These are phyloP conservation scores for Cloeon dipterum DNA, from an alignment of 2,888 invertebrate genomes.

Conservation along the genomic window DNA sequence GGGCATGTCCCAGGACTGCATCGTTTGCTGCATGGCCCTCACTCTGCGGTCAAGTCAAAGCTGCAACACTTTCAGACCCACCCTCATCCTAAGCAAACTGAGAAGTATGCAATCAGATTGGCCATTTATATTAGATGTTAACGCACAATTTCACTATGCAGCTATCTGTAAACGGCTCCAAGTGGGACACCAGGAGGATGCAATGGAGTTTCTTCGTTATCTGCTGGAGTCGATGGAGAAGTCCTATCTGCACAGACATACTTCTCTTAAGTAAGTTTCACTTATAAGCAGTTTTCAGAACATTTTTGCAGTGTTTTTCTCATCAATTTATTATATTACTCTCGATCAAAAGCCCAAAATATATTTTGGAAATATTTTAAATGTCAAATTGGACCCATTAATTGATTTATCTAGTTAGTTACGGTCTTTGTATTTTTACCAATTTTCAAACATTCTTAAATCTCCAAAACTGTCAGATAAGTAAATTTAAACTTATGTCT, in stretches of 20 bases:
- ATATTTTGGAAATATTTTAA: too few relatives aligned
- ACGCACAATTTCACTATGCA: slow-evolving; percentile 10
- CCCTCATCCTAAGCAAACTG: slow-evolving; percentile 59
- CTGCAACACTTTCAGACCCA: slow-evolving; percentile 42
- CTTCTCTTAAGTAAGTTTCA: slow-evolving; percentile 29
- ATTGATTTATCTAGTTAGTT: too few relatives aligned
- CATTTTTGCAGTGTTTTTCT: too few relatives aligned
- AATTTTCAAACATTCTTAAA: too few relatives aligned
- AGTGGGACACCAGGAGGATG: slow-evolving; percentile 88
- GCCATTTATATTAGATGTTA: slow-evolving; percentile 2
- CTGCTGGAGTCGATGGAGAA: slow-evolving; percentile 89
- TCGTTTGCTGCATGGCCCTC: slow-evolving; percentile 66
- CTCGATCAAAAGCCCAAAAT: too few relatives aligned
- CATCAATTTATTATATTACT: too few relatives aligned
- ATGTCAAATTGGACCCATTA: too few relatives aligned
- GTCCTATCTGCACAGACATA: slow-evolving; percentile 52
- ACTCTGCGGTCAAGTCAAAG: slow-evolving; percentile 32
- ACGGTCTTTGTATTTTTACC: too few relatives aligned
- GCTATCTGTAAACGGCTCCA: slow-evolving; percentile 62
- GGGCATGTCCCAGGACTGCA: slow-evolving; percentile 26
- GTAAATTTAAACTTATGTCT: too few relatives aligned
- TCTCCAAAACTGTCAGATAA: too few relatives aligned
- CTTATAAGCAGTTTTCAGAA: slow-evolving; percentile 1
- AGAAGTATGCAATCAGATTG: slow-evolving; percentile 21
- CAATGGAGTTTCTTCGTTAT: slow-evolving; percentile 88